Conservation (phyloP, 2,888 invertebrate species). For the Acanthosoma haemorrhoidale region DNA sequence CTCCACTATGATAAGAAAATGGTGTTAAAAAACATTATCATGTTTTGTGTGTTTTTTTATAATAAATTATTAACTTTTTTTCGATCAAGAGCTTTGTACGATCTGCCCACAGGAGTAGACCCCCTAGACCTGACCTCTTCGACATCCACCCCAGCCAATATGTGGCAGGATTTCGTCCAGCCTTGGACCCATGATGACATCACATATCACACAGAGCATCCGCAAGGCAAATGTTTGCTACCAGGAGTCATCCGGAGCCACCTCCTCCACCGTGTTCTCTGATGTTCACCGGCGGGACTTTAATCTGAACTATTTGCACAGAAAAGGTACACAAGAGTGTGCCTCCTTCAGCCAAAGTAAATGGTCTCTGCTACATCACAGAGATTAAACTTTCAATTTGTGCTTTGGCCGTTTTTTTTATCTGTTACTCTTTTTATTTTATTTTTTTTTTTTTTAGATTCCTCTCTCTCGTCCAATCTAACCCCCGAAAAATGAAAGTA, state of each 20-base stretch:
- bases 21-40: too few species aligned
- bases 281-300: background rate
- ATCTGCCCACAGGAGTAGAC: too few species aligned
- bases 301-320: conserved; percentile 5
- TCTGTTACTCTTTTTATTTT: background rate
- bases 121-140: too few species aligned
- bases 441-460: background rate
- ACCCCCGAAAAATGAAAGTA: background rate
- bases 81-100: too few species aligned
- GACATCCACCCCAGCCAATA: too few species aligned
- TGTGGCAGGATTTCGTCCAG: too few species aligned
- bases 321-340: conserved; percentile 2
- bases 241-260: background rate
- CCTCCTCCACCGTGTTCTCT: background rate
- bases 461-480: background rate
- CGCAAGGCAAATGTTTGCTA: conserved; percentile 1
- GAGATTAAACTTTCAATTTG: conserved; percentile 1
- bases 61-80: too few species aligned
- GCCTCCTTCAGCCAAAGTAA: background rate
- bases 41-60: too few species aligned
- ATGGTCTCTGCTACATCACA: background rate
- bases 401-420: background rate
- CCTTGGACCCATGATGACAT: too few species aligned
- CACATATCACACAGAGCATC: too few species aligned
- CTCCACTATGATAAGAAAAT: too few species aligned